phyloP scores from a whole-genome alignment of 1,140 invertebrate species.

The Bombyx mori region ASM3026992v2 NC_085125.1:7858501-7859000 shows the following conservation, averaged over 20 bases:
- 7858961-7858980: too few relatives aligned
- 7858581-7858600: slow-evolving; percentile 15
- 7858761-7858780: too few relatives aligned
- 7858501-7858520: slow-evolving; percentile 79
- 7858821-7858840: background rate
- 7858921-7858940: background rate
- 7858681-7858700: background rate
- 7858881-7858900: slow-evolving; percentile 66
- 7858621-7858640: too few relatives aligned
- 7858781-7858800: background rate
- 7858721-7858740: too few relatives aligned
- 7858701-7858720: too few relatives aligned
- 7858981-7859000: too few relatives aligned
- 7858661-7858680: background rate
- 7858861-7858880: slow-evolving; percentile 25
- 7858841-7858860: slow-evolving; percentile 7
- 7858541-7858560: slow-evolving; percentile 86
- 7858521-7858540: slow-evolving; percentile 85
- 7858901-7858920: slow-evolving; percentile 40
- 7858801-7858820: too few relatives aligned
- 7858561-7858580: slow-evolving; percentile 78
- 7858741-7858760: too few relatives aligned
- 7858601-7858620: too few relatives aligned
- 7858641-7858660: too few relatives aligned
- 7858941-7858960: too few relatives aligned